phyloP scores from a whole-genome alignment of 2,113 vertebrate species.

The Actenoides lindsayi region DNA sequence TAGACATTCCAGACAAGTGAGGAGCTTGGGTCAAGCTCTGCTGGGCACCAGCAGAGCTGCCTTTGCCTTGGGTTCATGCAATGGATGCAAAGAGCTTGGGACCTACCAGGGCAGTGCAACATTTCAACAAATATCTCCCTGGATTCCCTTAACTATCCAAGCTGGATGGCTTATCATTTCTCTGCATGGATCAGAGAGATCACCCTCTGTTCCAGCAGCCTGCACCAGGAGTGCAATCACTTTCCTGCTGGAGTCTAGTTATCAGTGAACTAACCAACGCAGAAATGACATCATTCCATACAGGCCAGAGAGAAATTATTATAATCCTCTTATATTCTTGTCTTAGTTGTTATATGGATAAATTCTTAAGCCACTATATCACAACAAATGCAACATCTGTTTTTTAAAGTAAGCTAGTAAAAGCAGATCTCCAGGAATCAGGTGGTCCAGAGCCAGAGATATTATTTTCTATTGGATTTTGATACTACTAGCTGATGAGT shows the following conservation, averaged over 20 bases:
- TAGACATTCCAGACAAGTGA: neutral
- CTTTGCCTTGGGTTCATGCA: neutral
- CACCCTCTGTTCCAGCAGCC: neutral
- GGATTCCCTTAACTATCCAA: rapidly evolving
- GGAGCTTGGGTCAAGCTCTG: neutral
- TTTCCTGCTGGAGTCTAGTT: neutral
- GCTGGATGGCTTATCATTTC: neutral
- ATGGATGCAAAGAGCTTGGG: neutral
- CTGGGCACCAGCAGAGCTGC: neutral
- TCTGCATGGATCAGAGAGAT: neutral
- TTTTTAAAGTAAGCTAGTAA: neutral
- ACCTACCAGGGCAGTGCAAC: neutral
- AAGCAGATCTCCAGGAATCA: neutral
- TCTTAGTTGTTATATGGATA: neutral
- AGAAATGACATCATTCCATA: neutral
- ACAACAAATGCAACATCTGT: neutral
- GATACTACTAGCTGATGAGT: neutral
- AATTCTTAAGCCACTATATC: neutral
- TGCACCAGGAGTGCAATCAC: neutral
- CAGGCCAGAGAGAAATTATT: neutral
- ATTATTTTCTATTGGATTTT: neutral
- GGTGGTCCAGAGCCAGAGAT: neutral
- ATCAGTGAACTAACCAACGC: neutral
- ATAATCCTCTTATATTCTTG: neutral
- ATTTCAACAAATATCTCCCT: neutral